phyloP scores from a whole-genome alignment of 2,888 invertebrate genomes.

The Diadegma fenestrale region DNA sequence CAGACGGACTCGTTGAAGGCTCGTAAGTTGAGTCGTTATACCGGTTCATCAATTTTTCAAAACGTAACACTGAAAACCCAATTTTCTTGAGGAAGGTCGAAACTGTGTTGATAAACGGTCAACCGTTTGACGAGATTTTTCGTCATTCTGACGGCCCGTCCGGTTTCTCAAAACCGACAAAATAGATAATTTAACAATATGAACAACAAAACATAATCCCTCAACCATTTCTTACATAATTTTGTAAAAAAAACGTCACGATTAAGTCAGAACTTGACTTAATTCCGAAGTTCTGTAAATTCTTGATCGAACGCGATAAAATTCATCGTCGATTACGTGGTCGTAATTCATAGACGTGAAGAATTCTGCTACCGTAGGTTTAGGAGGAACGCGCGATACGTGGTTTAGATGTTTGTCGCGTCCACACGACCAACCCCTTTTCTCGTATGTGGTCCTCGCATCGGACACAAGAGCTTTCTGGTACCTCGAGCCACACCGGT shows the following conservation, averaged over 20 bases:
- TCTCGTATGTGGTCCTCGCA: conserved; percentile 53
- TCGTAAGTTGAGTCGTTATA: background rate
- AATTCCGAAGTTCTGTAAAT: background rate
- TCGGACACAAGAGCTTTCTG: conserved; percentile 26
- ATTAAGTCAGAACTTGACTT: background rate
- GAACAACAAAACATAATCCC: background rate
- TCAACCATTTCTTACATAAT: background rate
- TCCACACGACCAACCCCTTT: conserved; percentile 37
- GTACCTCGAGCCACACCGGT: conserved; percentile 79
- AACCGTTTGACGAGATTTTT: background rate
- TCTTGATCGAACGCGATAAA: conserved; percentile 17
- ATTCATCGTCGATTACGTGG: conserved; percentile 21
- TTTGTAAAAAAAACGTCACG: background rate
- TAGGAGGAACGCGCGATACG: conserved; percentile 43
- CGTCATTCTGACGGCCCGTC: background rate
- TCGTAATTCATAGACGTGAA: conserved; percentile 17
- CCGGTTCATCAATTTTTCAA: background rate
- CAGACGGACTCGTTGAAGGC: background rate
- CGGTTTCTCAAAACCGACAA: too few species aligned
- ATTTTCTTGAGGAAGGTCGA: too few species aligned
- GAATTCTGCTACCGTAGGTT: conserved; percentile 45
- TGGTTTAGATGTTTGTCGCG: conserved; percentile 35
- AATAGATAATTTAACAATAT: background rate
- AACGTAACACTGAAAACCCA: background rate
- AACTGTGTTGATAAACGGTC: too few species aligned